phyloP scores from a whole-genome alignment of 2,888 invertebrate genomes.

The Lasius platythorax region DNA sequence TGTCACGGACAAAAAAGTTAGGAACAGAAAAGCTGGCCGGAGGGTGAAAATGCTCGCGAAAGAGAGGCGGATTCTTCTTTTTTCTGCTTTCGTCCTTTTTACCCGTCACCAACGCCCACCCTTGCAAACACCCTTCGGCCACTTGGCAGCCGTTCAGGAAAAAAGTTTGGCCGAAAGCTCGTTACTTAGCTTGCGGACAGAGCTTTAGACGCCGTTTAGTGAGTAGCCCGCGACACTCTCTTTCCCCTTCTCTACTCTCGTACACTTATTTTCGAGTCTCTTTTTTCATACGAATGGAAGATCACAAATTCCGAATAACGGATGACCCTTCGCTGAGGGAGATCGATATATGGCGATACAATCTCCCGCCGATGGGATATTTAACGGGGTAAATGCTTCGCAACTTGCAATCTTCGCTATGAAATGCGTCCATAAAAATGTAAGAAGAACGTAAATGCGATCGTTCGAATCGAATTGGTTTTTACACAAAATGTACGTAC shows the following conservation, averaged over 20 bases:
- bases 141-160: conserved; percentile 81
- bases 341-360: conserved; percentile 40
- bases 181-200: conserved; percentile 81
- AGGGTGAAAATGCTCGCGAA: conserved; percentile 75
- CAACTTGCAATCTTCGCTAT: conserved; percentile 7
- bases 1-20: conserved; percentile 71
- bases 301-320: conserved; percentile 64
- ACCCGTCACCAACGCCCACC: conserved; percentile 47
- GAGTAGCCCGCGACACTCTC: conserved; percentile 71
- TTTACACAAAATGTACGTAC: conserved; percentile 2
- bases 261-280: conserved; percentile 60
- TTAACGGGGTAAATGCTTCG: background rate
- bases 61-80: conserved; percentile 70
- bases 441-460: conserved; percentile 2
- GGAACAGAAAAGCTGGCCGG: conserved; percentile 72
- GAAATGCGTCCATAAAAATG: conserved; percentile 7
- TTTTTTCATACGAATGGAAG: conserved; percentile 48
- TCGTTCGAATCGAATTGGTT: conserved; percentile 8
- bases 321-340: conserved; percentile 56
- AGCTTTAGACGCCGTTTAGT: conserved; percentile 79
- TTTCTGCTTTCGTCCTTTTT: conserved; percentile 60
- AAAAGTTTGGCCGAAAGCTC: conserved; percentile 81
- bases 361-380: background rate
- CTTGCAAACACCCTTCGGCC: conserved; percentile 72
- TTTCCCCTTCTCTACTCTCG: conserved; percentile 20